phyloP scores from a whole-genome alignment of 2,113 vertebrate genomes.

The Pteropus alecto region DNA sequence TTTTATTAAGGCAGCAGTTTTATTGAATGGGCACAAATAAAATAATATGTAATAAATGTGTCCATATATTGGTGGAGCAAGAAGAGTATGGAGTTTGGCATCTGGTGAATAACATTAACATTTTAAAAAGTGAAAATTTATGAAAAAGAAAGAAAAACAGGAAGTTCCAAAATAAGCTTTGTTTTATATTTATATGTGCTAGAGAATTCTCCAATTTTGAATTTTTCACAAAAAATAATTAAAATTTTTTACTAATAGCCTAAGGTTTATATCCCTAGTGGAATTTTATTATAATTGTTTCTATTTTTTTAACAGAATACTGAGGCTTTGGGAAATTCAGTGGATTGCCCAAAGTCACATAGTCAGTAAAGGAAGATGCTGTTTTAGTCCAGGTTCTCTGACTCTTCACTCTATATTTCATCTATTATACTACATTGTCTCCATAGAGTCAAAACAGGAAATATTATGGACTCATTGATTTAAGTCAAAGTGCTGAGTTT shows the following conservation, averaged over 20 bases:
- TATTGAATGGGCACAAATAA: background rate
- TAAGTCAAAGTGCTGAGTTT: background rate
- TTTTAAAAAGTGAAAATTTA: background rate
- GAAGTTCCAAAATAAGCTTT: background rate
- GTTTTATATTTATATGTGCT: background rate
- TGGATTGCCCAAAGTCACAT: background rate
- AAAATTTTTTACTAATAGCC: background rate
- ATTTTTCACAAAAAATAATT: conserved; percentile 1
- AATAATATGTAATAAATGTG: background rate
- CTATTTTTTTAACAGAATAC: background rate
- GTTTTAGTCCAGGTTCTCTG: background rate
- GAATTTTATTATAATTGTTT: background rate
- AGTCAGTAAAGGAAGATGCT: background rate
- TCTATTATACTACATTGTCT: background rate
- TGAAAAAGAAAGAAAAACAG: background rate
- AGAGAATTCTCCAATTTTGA: background rate
- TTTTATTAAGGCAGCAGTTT: background rate
- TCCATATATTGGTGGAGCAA: rapidly evolving
- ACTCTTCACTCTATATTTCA: background rate
- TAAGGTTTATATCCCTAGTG: background rate
- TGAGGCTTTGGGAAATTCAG: background rate
- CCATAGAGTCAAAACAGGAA: background rate
- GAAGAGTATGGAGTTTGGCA: background rate
- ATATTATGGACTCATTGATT: background rate
- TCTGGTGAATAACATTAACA: background rate